phyloP scores from a whole-genome alignment of 2,797 vertebrate species.

The Fistularia tabacaria region DNA sequence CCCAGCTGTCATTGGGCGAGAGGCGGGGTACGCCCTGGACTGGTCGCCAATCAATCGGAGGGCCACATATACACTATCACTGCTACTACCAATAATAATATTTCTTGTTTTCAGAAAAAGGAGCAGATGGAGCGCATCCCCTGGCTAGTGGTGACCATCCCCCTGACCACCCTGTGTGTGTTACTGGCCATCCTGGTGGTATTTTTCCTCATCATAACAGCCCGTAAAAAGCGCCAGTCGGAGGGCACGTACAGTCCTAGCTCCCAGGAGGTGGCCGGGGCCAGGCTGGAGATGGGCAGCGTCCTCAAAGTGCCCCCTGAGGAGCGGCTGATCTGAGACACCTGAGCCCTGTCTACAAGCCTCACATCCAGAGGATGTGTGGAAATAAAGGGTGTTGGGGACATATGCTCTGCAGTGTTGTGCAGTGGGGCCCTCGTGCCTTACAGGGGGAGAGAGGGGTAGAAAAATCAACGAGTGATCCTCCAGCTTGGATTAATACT shows the following conservation, averaged over 20 bases:
- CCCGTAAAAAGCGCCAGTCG: conserved; percentile 91
- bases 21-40: too few relatives aligned
- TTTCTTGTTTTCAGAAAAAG: conserved; percentile 78
- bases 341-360: conserved; percentile 1
- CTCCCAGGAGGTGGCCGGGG: conserved; percentile 93
- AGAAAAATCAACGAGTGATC: conserved; percentile 14
- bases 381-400: conserved; percentile 9
- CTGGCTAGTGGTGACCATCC: conserved; percentile 87
- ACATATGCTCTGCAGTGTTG: conserved; percentile 12
- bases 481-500: conserved; percentile 31
- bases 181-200: conserved; percentile 83
- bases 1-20: too few relatives aligned
- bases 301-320: conserved; percentile 97
- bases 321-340: conserved; percentile 88
- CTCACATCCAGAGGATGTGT: conserved; percentile 28
- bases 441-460: conserved; percentile 4
- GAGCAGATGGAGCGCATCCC: conserved; percentile 77
- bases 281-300: conserved; percentile 95
- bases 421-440: conserved; percentile 5
- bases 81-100: too few relatives aligned
- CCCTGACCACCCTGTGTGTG: conserved; percentile 84
- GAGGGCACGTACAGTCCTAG: conserved; percentile 99
- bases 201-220: conserved; percentile 87
- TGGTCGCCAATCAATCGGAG: too few relatives aligned
- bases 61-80: too few relatives aligned